A percentile compares a stretch with the other conserved stretches of the same genome.
These are phyloP conservation scores for Zelostemma sp. DNA, from an alignment of 1,140 invertebrate species.

Conservation along the genomic window DNA sequence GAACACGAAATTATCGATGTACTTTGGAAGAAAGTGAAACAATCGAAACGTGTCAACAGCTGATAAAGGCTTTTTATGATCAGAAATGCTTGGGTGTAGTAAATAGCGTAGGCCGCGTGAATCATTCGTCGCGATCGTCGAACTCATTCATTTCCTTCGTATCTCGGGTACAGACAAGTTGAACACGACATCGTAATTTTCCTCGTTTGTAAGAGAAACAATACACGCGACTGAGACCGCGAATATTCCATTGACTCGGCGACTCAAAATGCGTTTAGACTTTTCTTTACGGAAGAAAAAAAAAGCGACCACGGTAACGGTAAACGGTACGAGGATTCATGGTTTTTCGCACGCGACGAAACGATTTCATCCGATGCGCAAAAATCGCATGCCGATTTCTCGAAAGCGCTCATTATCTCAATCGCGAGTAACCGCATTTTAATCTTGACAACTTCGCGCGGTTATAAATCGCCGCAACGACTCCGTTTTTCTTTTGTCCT, in stretches of 20 bases:
- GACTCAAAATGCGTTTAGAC: neutral
- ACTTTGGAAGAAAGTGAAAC: no score
- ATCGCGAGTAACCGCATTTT: constrained; percentile 1
- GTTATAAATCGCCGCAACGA: neutral
- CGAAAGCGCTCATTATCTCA: neutral
- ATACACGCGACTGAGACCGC: neutral
- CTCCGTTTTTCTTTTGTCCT: constrained; percentile 4
- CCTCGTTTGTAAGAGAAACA: constrained; percentile 3
- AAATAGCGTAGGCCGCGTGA: constrained; percentile 3
- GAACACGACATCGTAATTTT: neutral
- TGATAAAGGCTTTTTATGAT: no score
- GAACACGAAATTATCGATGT: no score
- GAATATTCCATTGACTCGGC: neutral
- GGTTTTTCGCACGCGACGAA: no score
- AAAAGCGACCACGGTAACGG: no score
- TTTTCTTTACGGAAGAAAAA: neutral
- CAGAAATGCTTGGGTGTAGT: no score
- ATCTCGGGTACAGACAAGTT: neutral
- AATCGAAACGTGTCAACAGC: no score
- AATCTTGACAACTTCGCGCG: constrained; percentile 1
- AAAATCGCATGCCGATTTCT: no score
- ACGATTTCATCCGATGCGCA: no score
- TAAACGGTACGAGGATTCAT: no score
- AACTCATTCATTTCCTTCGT: constrained; percentile 8
- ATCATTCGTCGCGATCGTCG: constrained; percentile 4